These are phyloP conservation scores for Dendroctonus valens DNA, from an alignment of 1,140 invertebrate species.

Conservation along the genomic window DNA sequence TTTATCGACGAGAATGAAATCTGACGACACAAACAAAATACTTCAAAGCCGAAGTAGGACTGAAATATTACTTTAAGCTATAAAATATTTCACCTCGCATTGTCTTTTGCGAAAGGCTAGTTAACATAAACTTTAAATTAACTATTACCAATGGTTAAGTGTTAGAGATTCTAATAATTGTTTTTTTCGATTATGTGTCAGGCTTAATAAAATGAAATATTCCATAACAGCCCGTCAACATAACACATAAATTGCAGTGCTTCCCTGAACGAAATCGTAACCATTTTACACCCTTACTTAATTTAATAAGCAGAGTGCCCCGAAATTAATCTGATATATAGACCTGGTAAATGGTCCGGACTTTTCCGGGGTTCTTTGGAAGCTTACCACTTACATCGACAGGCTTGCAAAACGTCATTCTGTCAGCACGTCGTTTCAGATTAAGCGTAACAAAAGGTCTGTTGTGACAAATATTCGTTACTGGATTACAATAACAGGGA, in stretches of 20 bases:
- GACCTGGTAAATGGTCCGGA: background rate
- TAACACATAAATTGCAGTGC: background rate
- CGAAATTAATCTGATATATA: slow-evolving; percentile 15
- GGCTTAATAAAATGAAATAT: too few species aligned
- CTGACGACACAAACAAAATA: too few species aligned
- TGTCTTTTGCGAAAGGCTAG: too few species aligned
- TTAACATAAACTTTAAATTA: too few species aligned
- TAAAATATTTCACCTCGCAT: too few species aligned
- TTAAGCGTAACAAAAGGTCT: slow-evolving; percentile 1
- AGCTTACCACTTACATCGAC: background rate
- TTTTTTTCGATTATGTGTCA: too few species aligned
- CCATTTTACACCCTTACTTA: slow-evolving; percentile 8
- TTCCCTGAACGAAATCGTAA: background rate
- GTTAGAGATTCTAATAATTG: too few species aligned
- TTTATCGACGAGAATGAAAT: too few species aligned
- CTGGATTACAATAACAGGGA: slow-evolving; percentile 28
- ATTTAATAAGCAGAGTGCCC: slow-evolving; percentile 15
- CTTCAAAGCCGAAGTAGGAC: too few species aligned
- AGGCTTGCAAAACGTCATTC: background rate
- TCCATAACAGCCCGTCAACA: too few species aligned
- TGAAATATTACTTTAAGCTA: too few species aligned
- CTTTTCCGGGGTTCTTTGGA: slow-evolving; percentile 1
- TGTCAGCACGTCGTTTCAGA: slow-evolving; percentile 6
- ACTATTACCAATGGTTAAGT: too few species aligned
- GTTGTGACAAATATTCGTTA: background rate